A percentile compares a stretch with the other conserved stretches of the same genome.
phyloP scores from a whole-genome alignment of 2,797 vertebrate species.

The Typhlichthys eigenmanni region DNA sequence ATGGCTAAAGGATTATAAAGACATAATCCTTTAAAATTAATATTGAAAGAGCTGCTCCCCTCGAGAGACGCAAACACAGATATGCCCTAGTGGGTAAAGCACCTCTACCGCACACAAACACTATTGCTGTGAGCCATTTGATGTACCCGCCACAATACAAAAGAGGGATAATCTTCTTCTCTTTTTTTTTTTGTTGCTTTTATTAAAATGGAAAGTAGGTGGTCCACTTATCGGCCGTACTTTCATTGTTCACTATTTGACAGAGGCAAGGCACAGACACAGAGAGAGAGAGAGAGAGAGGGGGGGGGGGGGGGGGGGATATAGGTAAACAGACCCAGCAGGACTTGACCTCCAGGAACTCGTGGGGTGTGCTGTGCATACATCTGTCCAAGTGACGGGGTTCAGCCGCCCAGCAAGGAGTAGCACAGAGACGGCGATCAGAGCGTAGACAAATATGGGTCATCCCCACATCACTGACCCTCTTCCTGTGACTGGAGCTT shows the following conservation, averaged over 20 bases:
- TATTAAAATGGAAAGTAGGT: not conserved
- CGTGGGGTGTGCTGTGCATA: too few species aligned
- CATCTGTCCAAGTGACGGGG: not conserved
- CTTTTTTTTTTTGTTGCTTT: too few species aligned
- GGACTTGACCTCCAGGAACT: too few species aligned
- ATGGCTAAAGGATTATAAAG: constrained; percentile 59
- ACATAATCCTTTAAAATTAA: constrained; percentile 56
- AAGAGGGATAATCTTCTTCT: too few species aligned
- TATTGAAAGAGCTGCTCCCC: constrained; percentile 23
- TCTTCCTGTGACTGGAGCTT: not conserved
- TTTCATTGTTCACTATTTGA: not conserved
- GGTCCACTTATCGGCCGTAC: not conserved
- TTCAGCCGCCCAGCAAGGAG: not conserved
- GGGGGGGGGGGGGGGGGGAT: not conserved
- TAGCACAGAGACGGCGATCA: not conserved
- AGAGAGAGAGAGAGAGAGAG: not conserved
- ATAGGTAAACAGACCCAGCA: too few species aligned
- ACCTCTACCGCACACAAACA: too few species aligned
- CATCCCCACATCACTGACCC: not conserved
- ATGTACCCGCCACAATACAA: too few species aligned
- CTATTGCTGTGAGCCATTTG: too few species aligned
- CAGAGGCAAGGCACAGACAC: not conserved
- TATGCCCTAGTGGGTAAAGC: too few species aligned
- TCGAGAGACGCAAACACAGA: constrained; percentile 3
- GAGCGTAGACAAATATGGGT: not conserved